Percentiles rank a stretch among this genome's conserved stretches.
Conservation (phyloP, 2,888 invertebrate species). For the Magallana nippona region DNA sequence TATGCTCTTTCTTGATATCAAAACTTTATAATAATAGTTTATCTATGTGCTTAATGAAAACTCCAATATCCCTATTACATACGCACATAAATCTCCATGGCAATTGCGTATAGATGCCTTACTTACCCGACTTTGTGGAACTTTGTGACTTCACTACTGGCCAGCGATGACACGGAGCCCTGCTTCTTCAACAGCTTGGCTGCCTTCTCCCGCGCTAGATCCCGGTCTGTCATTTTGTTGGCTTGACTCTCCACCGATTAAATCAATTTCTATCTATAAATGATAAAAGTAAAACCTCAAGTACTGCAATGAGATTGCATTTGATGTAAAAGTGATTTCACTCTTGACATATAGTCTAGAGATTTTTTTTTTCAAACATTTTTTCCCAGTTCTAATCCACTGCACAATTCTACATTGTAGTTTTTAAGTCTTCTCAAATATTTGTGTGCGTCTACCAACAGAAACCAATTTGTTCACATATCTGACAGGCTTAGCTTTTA, state of each 20-base stretch:
- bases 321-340: background rate
- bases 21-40: background rate
- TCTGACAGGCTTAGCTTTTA: background rate
- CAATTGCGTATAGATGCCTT: conserved; percentile 30
- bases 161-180: conserved; percentile 75
- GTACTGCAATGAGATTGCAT: background rate
- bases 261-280: background rate
- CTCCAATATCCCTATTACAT: background rate
- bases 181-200: conserved; percentile 76
- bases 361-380: background rate
- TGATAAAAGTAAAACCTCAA: background rate
- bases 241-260: background rate
- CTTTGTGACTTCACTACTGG: conserved; percentile 68
- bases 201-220: conserved; percentile 76
- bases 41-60: background rate
- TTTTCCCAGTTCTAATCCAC: background rate
- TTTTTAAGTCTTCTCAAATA: background rate
- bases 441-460: background rate
- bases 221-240: conserved; percentile 63
- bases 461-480: background rate
- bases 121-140: conserved; percentile 65
- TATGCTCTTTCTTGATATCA: no score
- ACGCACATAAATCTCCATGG: background rate
- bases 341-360: background rate
- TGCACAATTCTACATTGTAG: background rate